phyloP scores from a whole-genome alignment of 1,140 invertebrate genomes.

The Cyclargus thomasi region DNA sequence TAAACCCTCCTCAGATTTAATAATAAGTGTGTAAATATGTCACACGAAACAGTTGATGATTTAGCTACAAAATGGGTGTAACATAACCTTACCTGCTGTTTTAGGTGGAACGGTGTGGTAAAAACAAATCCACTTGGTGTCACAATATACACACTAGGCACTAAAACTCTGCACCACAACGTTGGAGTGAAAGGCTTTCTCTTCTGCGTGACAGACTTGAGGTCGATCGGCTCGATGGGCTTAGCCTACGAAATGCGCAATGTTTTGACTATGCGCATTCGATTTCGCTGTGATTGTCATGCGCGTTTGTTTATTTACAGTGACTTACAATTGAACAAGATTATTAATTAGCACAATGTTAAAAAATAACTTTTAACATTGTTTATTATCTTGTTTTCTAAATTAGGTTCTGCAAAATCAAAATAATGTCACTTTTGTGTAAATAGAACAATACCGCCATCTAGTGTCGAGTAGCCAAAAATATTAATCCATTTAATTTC shows the following conservation, averaged over 20 bases:
- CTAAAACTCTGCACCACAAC: constrained; percentile 59
- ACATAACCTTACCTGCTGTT: constrained; percentile 49
- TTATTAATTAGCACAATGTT: neutral
- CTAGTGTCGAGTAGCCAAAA: neutral
- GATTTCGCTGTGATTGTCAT: constrained; percentile 55
- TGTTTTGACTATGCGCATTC: constrained; percentile 72
- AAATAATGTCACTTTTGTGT: neutral
- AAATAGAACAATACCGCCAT: neutral
- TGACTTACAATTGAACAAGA: neutral
- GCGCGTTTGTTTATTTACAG: constrained; percentile 37
- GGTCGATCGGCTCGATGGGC: constrained; percentile 66
- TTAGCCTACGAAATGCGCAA: constrained; percentile 70
- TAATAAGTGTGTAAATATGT: neutral
- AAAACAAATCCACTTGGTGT: constrained; percentile 47
- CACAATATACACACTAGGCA: constrained; percentile 62
- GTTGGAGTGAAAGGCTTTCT: constrained; percentile 53
- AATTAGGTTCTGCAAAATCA: neutral
- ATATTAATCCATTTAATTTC: neutral
- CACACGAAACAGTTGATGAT: neutral
- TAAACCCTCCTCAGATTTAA: neutral
- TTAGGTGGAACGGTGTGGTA: constrained; percentile 40
- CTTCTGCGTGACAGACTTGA: constrained; percentile 51
- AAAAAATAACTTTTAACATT: too few species aligned
- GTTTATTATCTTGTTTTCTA: neutral
- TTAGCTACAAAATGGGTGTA: neutral